Base-by-base conservation (phyloP, 2,888 invertebrate species). In the Lissonota sp. region DNA sequence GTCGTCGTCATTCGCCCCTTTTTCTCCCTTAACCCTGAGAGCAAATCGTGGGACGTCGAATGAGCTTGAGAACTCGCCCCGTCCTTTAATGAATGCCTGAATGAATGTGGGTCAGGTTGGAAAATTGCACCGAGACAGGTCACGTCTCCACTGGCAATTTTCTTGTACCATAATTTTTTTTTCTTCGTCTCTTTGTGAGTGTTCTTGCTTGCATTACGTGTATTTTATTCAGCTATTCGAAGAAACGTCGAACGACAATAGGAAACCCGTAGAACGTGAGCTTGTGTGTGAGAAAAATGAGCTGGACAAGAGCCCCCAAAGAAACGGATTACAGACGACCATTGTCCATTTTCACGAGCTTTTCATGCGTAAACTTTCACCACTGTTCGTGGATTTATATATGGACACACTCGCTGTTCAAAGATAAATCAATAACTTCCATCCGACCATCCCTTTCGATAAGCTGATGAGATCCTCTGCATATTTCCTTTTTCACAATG, bases 21-120 rank as follows among this genome's bases (percentile, higher is more conserved):
- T n/a, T 57, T 67, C n/a, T 60, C 5, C 26, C 39, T 55, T 55
- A 16, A 57, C 51, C n/a, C 58, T 71, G 4, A 10, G 51, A 16
- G 40, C 57, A n/a, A 14, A 39, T 7, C 16, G 12, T 37, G 49
- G 67, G 63, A 57, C 74, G 51, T 39, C 70, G 79, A 79, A 69
- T 60, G 49, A 73, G 73, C 73, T 74, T 71, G 51, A 80, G 60
- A 77, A 72, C 64, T 51, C 26, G 26, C 4, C 70, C 55, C 44
- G 14, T 57, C 74, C 57, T 57, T 72, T 63, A 79, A 76, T 80
- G 69, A 82, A 75, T 74, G 69, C 70, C 71, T 74, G 73, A 79
- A 82, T 70, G 58, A 71, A 85, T 79, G 76, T 76, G 82, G 83
- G 83, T 83, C 83, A 82, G 64, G 70, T 64, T 44, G 62, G 55